A percentile compares a stretch with the other conserved stretches of the same genome.
Evolutionary conservation across 2,797 vertebrate genomes (phyloP).

Genomic region (Urosaurus nigricauda): DNA sequence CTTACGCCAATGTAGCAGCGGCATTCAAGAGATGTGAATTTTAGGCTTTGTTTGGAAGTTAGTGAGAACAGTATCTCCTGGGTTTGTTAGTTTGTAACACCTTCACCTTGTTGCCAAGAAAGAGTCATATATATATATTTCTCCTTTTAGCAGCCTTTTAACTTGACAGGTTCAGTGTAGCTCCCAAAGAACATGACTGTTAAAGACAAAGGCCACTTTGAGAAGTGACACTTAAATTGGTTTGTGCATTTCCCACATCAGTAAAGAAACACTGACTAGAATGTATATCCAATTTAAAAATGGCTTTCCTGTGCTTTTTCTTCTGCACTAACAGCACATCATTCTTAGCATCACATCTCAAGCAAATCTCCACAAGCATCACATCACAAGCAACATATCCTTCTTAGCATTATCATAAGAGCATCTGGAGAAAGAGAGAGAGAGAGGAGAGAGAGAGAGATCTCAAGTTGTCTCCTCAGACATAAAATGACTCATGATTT

Average conservation of each 20-base stretch:
- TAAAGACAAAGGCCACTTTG: slow-evolving; percentile 42
- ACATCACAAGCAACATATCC: not conserved
- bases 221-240: slow-evolving; percentile 43
- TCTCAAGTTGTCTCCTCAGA: accelerated
- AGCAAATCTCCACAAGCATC: too few species aligned
- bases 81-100: slow-evolving; percentile 40
- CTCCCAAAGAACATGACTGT: slow-evolving; percentile 43
- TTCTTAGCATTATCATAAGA: slow-evolving; percentile 1
- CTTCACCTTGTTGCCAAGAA: slow-evolving; percentile 27
- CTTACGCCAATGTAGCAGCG: not conserved
- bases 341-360: not conserved
- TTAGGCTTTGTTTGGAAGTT: slow-evolving; percentile 25
- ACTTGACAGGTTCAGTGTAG: slow-evolving; percentile 45
- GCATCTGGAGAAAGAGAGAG: not conserved
- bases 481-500: not conserved
- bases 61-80: slow-evolving; percentile 51
- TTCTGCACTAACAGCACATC: not conserved
- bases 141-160: slow-evolving; percentile 46
- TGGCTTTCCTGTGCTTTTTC: not conserved
- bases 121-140: slow-evolving; percentile 15
- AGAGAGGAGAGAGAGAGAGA: not conserved
- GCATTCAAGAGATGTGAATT: slow-evolving; percentile 35
- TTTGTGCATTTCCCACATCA: slow-evolving; percentile 39
- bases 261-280: slow-evolving; percentile 32
- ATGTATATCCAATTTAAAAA: slow-evolving; percentile 23